phyloP scores from a whole-genome alignment of 2,797 vertebrate species.

The Synaphobranchus kaupii region DNA sequence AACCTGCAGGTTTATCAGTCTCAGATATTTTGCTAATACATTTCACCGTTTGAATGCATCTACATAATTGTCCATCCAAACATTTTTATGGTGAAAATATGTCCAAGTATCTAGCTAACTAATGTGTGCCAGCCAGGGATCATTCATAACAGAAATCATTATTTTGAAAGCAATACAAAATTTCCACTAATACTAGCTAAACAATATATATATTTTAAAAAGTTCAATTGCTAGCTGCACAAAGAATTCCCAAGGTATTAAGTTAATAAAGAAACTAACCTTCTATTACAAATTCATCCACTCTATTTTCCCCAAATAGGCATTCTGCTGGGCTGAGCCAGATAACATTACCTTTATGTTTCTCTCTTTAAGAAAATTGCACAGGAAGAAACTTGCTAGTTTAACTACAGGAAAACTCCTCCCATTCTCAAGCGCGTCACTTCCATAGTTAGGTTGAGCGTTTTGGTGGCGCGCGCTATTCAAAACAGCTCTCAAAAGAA shows the following conservation, averaged over 20 bases:
- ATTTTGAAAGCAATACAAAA: too few relatives aligned
- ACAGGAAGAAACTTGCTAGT: background rate
- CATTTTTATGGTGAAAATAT: background rate
- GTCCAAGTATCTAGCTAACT: background rate
- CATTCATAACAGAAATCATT: background rate
- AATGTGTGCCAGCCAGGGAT: background rate
- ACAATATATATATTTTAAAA: too few relatives aligned
- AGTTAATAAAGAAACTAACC: too few relatives aligned
- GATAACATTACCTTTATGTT: too few relatives aligned
- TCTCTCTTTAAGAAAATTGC: too few relatives aligned
- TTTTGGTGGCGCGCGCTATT: conserved; percentile 29
- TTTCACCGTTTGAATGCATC: background rate
- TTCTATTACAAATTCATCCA: too few relatives aligned
- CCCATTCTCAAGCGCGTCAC: background rate
- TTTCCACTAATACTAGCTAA: too few relatives aligned
- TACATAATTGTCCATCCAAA: background rate
- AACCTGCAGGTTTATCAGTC: background rate
- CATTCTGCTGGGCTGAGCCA: too few relatives aligned
- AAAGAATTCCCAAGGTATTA: background rate
- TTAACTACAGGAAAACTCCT: background rate
- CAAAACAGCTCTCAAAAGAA: conserved; percentile 8
- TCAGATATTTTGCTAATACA: background rate
- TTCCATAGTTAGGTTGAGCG: background rate
- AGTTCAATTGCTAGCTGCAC: too few relatives aligned
- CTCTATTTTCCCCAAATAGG: too few relatives aligned